Conservation (phyloP, 2,888 invertebrate species). For the Argynnis bischoffii region DNA sequence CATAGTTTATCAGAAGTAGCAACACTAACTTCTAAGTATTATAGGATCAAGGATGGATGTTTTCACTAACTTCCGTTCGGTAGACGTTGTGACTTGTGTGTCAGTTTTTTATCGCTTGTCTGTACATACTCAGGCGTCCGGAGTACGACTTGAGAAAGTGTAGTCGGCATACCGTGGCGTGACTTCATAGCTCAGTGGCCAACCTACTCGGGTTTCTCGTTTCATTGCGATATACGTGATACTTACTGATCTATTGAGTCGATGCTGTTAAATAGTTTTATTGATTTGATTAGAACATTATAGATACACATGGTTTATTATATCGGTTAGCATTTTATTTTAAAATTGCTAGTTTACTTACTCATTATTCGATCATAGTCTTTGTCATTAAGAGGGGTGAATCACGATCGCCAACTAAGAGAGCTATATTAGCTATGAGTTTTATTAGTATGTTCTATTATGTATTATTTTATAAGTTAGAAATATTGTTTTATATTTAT, state of each 20-base stretch:
- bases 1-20: no score
- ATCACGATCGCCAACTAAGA: no score
- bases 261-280: neutral
- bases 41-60: neutral
- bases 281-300: neutral
- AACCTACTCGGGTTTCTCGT: constrained; percentile 68
- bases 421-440: no score
- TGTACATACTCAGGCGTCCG: constrained; percentile 33
- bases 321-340: neutral
- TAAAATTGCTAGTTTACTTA: neutral
- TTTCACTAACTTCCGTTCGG: constrained; percentile 31
- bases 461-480: no score
- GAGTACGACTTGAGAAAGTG: constrained; percentile 65
- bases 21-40: no score
- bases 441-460: no score
- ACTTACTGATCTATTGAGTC: constrained; percentile 13
- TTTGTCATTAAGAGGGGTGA: no score
- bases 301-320: neutral
- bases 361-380: no score
- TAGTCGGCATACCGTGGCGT: constrained; percentile 69
- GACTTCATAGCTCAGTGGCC: constrained; percentile 76
- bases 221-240: constrained; percentile 36
- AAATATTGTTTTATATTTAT: no score
- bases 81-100: constrained; percentile 16
- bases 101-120: constrained; percentile 23